Base-by-base conservation (phyloP, 2,888 invertebrate genomes). In the Euclidia mi region DNA sequence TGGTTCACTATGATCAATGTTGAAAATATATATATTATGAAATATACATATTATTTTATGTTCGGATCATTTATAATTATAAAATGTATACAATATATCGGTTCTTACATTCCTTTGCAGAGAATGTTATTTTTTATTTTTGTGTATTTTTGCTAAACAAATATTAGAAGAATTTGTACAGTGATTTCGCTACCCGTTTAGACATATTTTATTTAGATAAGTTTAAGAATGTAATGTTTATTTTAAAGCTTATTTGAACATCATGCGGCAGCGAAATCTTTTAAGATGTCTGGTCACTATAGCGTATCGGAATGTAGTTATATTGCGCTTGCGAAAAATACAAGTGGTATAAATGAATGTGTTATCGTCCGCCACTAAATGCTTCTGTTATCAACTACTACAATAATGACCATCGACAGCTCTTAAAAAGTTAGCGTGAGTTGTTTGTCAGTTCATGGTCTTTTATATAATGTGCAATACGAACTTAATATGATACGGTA, bases 111-210 rank as follows among this genome's bases (percentile, higher is more conserved):
- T 73, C 73, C 75, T 74, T 51, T 57, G 49, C 40, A 53, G 40
- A 50, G 56, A 52, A 61, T 51, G 18, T 58, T 62, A 40, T 53
- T 47, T 35, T 38, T 32, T 14, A 57, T 56, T 58, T 56, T 56
- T 70, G 56, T 64, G 53, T 70, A 65, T 63, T 67, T 72, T 76
- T 65, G 55, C 61, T 72, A 65, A 56, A 68, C 51, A 52, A n/a
- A 57, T 57, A 49, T 62, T 59, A 55, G 40, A 4, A 43, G 1
- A 34, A 57, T 34, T 7, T 48, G 17, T 56, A 61, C 44, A 53
- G 17, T 48, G 46, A 43, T 60, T 35, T 58, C 58, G 65, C 57
- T 63, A 40, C 55, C 52, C 43, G 43, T 37, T 18, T 18, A 47
- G 20, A n/a, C 49, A 51, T 62, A 52, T 62, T 69, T 25, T 63